Conservation (phyloP, 2,797 vertebrate genomes). For the Alfaro cultratus region DNA sequence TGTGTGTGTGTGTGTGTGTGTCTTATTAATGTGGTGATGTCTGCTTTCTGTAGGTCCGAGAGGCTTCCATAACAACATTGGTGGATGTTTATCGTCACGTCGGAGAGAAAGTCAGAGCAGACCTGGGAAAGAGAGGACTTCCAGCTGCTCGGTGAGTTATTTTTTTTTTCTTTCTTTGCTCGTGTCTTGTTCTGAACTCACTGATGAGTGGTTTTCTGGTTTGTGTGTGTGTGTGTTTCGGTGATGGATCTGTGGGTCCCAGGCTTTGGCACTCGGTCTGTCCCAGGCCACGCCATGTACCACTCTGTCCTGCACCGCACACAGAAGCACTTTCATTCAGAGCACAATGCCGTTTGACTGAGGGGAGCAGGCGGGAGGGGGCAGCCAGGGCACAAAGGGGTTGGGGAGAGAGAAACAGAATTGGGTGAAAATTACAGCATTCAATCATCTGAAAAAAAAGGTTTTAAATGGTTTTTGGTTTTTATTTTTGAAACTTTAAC, state of each 20-base stretch:
- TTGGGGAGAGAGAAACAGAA: constrained; percentile 37
- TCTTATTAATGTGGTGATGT: constrained; percentile 16
- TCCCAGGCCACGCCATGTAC: constrained; percentile 78
- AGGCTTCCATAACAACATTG: constrained; percentile 86
- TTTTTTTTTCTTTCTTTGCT: not conserved
- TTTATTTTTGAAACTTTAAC: constrained; percentile 54
- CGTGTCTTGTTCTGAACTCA: constrained; percentile 3
- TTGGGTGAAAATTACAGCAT: constrained; percentile 42
- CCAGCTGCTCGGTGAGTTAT: constrained; percentile 87
- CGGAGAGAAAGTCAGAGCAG: constrained; percentile 89
- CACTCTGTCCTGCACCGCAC: constrained; percentile 65
- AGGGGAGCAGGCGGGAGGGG: constrained; percentile 19
- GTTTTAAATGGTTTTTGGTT: constrained; percentile 27
- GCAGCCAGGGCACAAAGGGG: constrained; percentile 45
- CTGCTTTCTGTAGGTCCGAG: constrained; percentile 86
- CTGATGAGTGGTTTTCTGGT: not conserved
- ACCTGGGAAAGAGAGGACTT: constrained; percentile 90
- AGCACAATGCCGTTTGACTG: constrained; percentile 71
- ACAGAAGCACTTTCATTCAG: constrained; percentile 74
- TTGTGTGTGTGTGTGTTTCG: constrained; percentile 32
- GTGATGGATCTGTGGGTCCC: constrained; percentile 37
- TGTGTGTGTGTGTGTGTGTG: not conserved
- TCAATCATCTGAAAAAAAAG: constrained; percentile 36
- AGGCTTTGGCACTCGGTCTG: constrained; percentile 61
- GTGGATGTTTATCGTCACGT: constrained; percentile 94